A percentile compares a stretch with the other conserved stretches of the same genome.
phyloP scores from a whole-genome alignment of 2,888 invertebrate genomes.

The Sphinx pinastri region DNA sequence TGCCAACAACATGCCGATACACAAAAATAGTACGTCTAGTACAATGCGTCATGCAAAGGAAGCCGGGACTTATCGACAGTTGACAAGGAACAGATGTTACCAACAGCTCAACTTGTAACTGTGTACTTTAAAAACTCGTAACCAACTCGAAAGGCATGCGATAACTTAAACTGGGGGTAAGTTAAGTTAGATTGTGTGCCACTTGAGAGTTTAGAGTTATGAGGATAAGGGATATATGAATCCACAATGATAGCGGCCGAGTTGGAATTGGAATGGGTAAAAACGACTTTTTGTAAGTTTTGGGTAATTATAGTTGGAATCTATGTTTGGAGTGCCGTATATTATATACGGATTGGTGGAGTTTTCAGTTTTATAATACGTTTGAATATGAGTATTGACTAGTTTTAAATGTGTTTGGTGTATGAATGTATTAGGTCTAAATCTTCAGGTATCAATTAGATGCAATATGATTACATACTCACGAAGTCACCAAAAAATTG shows the following conservation, averaged over 20 bases:
- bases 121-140: constrained; percentile 35
- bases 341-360: background rate
- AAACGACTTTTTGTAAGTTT: constrained; percentile 13
- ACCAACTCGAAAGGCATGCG: constrained; percentile 22
- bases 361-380: background rate
- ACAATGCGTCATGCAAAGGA: constrained; percentile 27
- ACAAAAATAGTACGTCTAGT: background rate
- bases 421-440: background rate
- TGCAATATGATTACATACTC: too few species aligned
- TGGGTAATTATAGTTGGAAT: constrained; percentile 2
- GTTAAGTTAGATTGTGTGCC: constrained; percentile 23
- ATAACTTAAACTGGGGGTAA: constrained; percentile 22
- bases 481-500: too few species aligned
- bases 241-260: constrained; percentile 15
- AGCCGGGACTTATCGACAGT: constrained; percentile 30
- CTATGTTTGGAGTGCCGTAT: constrained; percentile 1
- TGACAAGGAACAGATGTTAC: constrained; percentile 43
- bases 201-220: constrained; percentile 22
- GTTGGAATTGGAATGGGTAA: background rate
- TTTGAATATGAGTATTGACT: background rate
- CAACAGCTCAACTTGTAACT: constrained; percentile 31
- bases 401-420: background rate
- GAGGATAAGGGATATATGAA: constrained; percentile 20
- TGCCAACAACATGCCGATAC: constrained; percentile 12
- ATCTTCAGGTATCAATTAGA: too few species aligned